phyloP scores from a whole-genome alignment of 2,888 invertebrate species.

The Trissoscelio sp. region DNA sequence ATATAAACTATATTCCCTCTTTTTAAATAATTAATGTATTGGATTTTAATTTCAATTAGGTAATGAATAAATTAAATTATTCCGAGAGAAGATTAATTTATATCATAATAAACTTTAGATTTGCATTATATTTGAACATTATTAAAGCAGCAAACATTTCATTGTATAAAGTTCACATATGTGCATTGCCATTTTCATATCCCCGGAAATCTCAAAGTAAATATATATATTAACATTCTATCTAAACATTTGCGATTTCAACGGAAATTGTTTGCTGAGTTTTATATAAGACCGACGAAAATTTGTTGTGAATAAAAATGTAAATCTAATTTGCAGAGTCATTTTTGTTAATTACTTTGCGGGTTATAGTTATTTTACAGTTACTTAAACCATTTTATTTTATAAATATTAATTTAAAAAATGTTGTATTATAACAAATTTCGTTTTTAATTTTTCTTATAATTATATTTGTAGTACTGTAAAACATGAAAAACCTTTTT shows the following conservation, averaged over 20 bases:
- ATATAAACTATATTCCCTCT: too few species aligned
- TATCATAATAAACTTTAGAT: background rate
- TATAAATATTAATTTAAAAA: too few species aligned
- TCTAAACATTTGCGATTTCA: background rate
- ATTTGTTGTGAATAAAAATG: background rate
- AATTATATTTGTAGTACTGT: too few species aligned
- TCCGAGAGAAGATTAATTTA: background rate
- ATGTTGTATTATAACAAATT: too few species aligned
- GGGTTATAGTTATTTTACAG: too few species aligned
- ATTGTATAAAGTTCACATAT: background rate
- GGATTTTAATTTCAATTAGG: background rate
- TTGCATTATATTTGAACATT: background rate
- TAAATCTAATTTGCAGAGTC: background rate
- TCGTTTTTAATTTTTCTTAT: too few species aligned
- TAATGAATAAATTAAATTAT: background rate
- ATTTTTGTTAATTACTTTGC: too few species aligned
- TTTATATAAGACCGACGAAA: background rate
- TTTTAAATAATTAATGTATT: too few species aligned
- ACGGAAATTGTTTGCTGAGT: constrained; percentile 2
- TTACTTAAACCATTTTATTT: too few species aligned
- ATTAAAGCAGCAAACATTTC: background rate
- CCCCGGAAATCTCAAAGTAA: background rate
- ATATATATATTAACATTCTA: constrained; percentile 2
- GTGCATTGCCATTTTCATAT: background rate
- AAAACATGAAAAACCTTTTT: too few species aligned